phyloP scores from a whole-genome alignment of 2,797 vertebrate genomes.

The Synaphobranchus kaupii region DNA sequence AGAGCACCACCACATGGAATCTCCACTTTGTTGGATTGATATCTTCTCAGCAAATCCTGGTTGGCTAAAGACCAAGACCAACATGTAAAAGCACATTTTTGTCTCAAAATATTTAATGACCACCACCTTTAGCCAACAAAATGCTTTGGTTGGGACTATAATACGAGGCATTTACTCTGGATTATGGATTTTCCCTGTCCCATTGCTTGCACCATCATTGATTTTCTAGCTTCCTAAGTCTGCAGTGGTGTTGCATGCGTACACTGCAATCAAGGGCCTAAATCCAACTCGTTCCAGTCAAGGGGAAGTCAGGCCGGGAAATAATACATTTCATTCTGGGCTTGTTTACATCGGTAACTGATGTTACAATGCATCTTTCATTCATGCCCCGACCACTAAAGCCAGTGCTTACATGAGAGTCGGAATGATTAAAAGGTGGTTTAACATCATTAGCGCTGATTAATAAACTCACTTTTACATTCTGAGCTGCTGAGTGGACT shows the following conservation, averaged over 20 bases:
- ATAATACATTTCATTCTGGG: slow-evolving; percentile 14
- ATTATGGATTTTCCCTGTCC: not conserved
- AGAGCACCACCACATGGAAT: not conserved
- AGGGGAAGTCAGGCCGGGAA: not conserved
- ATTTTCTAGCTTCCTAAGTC: not conserved
- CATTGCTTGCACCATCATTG: not conserved
- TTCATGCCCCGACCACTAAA: not conserved
- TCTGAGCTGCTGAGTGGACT: not conserved
- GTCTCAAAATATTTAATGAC: slow-evolving; percentile 7
- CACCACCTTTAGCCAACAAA: slow-evolving; percentile 1
- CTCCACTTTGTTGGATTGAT: slow-evolving; percentile 10
- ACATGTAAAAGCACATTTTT: slow-evolving; percentile 3
- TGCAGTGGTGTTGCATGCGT: not conserved
- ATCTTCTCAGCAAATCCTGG: slow-evolving; percentile 14
- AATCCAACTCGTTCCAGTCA: not conserved
- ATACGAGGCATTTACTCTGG: slow-evolving; percentile 1
- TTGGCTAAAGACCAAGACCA: slow-evolving; percentile 11
- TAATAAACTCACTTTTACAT: slow-evolving; percentile 26
- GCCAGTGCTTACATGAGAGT: slow-evolving; percentile 29
- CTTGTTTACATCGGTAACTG: not conserved
- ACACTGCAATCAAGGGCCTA: not conserved
- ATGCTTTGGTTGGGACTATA: not conserved
- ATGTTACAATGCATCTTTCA: slow-evolving; percentile 24
- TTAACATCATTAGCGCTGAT: slow-evolving; percentile 29
- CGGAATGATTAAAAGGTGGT: slow-evolving; percentile 34